Evolutionary conservation across 2,888 invertebrate species (phyloP).

Genomic region (Machimus atricapillus): DNA sequence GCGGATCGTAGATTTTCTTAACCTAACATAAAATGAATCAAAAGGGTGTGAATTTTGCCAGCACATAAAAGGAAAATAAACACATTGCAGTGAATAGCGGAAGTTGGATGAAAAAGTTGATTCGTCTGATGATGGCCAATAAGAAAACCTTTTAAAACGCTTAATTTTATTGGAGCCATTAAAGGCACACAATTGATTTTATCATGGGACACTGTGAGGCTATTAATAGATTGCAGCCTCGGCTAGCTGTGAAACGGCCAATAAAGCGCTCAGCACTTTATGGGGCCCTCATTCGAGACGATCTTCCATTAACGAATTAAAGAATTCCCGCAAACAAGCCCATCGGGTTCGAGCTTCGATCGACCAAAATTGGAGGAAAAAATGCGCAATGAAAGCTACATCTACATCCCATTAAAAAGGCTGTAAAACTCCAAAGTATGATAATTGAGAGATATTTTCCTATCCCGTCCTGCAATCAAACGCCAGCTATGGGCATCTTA

Average conservation of each 20-base stretch:
- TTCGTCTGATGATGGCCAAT: neutral
- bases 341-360: neutral
- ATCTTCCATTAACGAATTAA: neutral
- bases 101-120: neutral
- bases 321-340: neutral
- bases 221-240: neutral
- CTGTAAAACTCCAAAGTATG: neutral
- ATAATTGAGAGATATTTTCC: neutral
- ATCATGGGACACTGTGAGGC: neutral
- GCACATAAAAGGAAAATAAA: neutral
- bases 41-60: neutral
- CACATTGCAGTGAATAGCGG: neutral
- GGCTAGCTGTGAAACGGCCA: neutral
- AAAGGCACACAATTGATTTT: neutral
- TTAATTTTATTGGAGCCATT: neutral
- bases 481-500: neutral
- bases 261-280: neutral
- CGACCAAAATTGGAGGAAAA: neutral
- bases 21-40: neutral
- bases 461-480: neutral
- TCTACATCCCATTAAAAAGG: neutral
- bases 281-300: neutral
- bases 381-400: neutral
- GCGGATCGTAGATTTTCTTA: neutral
- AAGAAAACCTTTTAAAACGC: neutral